Evolutionary conservation across 2,888 invertebrate species (phyloP).

Genomic region (Callyntrura sp.): DNA sequence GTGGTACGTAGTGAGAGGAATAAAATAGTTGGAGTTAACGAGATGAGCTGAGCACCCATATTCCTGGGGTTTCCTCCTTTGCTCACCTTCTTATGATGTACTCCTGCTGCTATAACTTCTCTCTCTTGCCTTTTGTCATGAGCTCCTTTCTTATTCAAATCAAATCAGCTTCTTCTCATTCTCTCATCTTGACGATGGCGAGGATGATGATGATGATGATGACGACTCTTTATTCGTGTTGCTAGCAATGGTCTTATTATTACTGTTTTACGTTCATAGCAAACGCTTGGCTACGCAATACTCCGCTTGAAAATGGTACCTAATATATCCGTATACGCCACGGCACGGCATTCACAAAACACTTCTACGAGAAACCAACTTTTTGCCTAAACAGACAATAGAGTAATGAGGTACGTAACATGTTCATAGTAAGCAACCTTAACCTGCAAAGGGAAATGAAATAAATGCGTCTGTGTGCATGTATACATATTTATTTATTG

Average conservation of each 20-base stretch:
- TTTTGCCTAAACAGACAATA: constrained; percentile 61
- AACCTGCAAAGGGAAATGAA: constrained; percentile 63
- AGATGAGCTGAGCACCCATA: constrained; percentile 77
- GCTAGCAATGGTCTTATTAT: constrained; percentile 70
- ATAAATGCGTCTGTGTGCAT: too few species aligned
- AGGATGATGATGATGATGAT: constrained; percentile 71
- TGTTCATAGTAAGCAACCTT: constrained; percentile 39
- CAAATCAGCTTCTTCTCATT: constrained; percentile 78
- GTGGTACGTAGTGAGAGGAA: constrained; percentile 10
- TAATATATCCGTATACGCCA: background rate
- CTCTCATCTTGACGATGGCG: constrained; percentile 51
- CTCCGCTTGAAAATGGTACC: constrained; percentile 2
- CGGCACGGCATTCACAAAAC: too few species aligned
- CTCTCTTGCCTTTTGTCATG: constrained; percentile 72
- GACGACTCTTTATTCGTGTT: constrained; percentile 73
- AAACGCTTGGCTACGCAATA: background rate
- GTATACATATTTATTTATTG: background rate
- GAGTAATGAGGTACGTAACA: constrained; percentile 52
- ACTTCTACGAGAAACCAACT: background rate
- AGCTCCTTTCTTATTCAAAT: constrained; percentile 76
- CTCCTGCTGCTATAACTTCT: constrained; percentile 76
- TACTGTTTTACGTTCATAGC: constrained; percentile 2
- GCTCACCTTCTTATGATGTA: constrained; percentile 75
- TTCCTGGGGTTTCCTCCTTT: constrained; percentile 76
- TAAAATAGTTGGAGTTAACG: constrained; percentile 74